These are phyloP conservation scores for Mythimna impura DNA, from an alignment of 2,888 invertebrate genomes.

Conservation along the genomic window DNA sequence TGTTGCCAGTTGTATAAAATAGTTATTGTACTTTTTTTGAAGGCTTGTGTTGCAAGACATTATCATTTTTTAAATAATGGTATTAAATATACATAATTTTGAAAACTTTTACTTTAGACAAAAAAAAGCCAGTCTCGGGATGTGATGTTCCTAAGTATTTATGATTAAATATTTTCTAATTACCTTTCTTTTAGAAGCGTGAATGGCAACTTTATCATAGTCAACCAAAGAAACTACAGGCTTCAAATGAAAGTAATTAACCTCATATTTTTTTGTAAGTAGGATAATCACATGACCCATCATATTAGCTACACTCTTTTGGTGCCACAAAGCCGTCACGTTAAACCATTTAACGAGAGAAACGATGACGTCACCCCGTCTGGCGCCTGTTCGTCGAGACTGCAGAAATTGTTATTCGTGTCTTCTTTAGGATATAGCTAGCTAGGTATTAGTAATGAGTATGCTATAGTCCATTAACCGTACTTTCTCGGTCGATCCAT, in stretches of 20 bases:
- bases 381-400: slow-evolving; percentile 55
- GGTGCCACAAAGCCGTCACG: slow-evolving; percentile 2
- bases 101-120: not conserved
- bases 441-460: not conserved
- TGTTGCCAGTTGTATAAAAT: slow-evolving; percentile 22
- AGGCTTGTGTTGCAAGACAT: slow-evolving; percentile 2
- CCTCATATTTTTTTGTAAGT: not conserved
- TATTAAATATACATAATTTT: not conserved
- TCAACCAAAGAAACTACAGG: not conserved
- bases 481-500: not conserved
- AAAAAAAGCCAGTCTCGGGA: not conserved
- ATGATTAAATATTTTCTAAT: too few relatives aligned
- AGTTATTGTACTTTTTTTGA: not conserved
- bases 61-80: not conserved
- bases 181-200: not conserved
- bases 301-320: slow-evolving; percentile 8
- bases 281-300: not conserved
- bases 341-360: not conserved
- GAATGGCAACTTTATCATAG: not conserved
- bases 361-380: slow-evolving; percentile 41
- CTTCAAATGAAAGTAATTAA: not conserved
- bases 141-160: too few relatives aligned
- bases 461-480: not conserved
- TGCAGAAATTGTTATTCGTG: slow-evolving; percentile 14
- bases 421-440: not conserved